These are phyloP conservation scores for Capra hircus DNA, from an alignment of 2,113 vertebrate genomes.

Conservation along the genomic window DNA sequence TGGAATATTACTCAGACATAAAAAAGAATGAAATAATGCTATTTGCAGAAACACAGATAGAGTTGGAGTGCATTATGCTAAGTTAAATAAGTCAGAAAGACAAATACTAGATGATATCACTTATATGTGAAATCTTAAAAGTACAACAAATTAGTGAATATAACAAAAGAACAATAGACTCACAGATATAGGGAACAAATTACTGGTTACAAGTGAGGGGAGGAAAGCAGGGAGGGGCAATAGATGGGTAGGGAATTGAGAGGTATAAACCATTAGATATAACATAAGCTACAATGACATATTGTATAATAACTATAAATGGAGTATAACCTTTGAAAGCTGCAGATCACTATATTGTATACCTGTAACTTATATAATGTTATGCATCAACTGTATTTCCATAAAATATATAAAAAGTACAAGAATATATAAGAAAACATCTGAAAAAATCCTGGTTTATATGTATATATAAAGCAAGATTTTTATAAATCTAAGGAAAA, in stretches of 20 bases:
- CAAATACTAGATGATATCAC: background rate
- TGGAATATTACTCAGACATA: background rate
- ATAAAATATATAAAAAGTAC: background rate
- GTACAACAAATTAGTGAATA: background rate
- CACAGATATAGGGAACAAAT: background rate
- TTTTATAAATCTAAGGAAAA: conserved; percentile 20
- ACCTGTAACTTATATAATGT: background rate
- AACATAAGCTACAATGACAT: background rate
- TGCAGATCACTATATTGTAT: background rate
- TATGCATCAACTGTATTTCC: background rate
- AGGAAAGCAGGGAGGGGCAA: background rate
- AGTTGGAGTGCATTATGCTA: background rate
- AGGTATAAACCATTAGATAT: background rate
- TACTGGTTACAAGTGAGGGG: background rate
- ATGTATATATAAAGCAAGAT: background rate
- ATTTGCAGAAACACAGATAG: background rate
- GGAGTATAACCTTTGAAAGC: background rate
- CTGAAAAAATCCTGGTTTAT: background rate
- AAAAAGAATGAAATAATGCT: background rate
- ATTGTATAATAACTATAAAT: background rate
- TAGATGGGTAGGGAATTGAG: background rate
- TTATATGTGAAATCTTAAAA: background rate
- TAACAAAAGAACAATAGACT: background rate
- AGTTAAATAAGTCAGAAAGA: background rate
- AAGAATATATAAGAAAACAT: background rate